phyloP scores from a whole-genome alignment of 1,140 invertebrate genomes.

The Zaprionus davidi region DNA sequence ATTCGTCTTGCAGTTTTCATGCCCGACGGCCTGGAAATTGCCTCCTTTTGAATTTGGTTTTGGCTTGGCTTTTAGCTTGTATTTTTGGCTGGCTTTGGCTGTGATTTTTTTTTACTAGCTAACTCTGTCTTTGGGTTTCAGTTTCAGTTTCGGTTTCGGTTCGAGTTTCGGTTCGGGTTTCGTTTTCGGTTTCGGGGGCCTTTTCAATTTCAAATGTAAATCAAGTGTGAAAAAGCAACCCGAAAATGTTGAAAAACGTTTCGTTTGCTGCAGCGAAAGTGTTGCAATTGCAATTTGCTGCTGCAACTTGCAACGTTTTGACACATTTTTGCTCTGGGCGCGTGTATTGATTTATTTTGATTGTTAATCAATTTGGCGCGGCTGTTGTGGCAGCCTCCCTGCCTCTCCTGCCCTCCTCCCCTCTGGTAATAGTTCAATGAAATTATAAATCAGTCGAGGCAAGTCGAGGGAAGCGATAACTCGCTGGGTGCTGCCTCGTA shows the following conservation, averaged over 20 bases:
- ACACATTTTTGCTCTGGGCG: constrained; percentile 74
- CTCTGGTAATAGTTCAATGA: constrained; percentile 74
- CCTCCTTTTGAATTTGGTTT: constrained; percentile 36
- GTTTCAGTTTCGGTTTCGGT: constrained; percentile 36
- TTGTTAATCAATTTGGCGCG: constrained; percentile 80
- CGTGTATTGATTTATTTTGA: constrained; percentile 80
- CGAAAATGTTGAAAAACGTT: constrained; percentile 13
- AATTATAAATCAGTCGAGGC: constrained; percentile 73
- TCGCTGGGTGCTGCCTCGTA: not conserved
- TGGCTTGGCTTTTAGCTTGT: constrained; percentile 27
- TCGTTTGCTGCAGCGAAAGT: constrained; percentile 69
- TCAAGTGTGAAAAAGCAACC: constrained; percentile 73
- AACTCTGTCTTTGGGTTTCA: constrained; percentile 19
- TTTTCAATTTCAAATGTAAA: constrained; percentile 83
- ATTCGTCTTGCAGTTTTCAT: constrained; percentile 81
- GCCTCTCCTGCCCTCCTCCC: not conserved
- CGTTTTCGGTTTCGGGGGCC: constrained; percentile 49
- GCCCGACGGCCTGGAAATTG: constrained; percentile 64
- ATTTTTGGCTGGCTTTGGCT: constrained; percentile 34
- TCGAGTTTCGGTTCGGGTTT: constrained; percentile 59
- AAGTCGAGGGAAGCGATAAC: constrained; percentile 10
- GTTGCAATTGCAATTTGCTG: constrained; percentile 81
- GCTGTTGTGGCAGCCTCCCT: constrained; percentile 14
- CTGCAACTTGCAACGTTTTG: constrained; percentile 71
- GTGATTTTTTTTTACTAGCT: not conserved